Base-by-base conservation (phyloP, 2,888 invertebrate genomes). In the Heteropelma amictum region DNA sequence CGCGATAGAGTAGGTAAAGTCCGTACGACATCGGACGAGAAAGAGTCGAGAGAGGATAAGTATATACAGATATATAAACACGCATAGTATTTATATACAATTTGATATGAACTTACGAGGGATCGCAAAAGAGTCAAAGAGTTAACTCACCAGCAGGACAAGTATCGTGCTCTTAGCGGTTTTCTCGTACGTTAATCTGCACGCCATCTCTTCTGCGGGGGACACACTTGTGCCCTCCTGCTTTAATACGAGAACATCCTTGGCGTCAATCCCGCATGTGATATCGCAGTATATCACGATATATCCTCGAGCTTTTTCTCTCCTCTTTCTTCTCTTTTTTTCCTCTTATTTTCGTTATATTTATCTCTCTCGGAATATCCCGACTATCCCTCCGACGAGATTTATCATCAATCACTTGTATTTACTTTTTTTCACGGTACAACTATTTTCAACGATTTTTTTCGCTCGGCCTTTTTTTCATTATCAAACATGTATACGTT, bases 131-230 rank as follows among this genome's bases (percentile, higher is more conserved):
- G 64, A 76, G 69, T 63, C 72, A 76, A 77, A 76, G 71, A n/a
- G 63, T 70, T 69, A 74, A 85, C 85, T 87, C 81, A 89, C 88
- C 88, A 88, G 80, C 76, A 88, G 82, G 81, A 88, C 82, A 80
- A 88, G 84, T 79, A 83, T 84, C 78, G 87, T 84, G 83, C 87
- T 85, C 80, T 85, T 86, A 81, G 85, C 83, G 77, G 84, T 85
- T 74, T 80, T 83, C 83, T 83, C 83, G 80, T 84, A 81, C 67
- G 83, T 82, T 81, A 84, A 83, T 84, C 85, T 82, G 81, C 80
- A 78, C 83, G 88, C 88, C 89, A 89, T 89, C 82, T 86, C 87
- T 85, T 82, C 81, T 72, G 78, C 60, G 76, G n/a, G 72, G 71
- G 68, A 68, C 76, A 77, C 76, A 77, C 72, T 74, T 60, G 72